Conservation (phyloP, 2,113 vertebrate species). For the Silurus glanis region DNA sequence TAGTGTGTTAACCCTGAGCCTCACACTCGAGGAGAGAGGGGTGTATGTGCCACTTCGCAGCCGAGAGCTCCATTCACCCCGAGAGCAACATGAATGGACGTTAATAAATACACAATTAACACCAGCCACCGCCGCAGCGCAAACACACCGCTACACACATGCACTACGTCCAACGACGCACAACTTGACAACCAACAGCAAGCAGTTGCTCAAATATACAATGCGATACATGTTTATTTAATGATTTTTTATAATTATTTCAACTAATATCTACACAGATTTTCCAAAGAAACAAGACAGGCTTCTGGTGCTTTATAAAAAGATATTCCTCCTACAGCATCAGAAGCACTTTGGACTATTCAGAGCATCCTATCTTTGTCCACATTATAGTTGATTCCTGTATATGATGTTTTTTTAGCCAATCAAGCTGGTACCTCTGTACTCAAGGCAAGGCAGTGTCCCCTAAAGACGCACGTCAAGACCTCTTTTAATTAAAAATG, state of each 20-base stretch:
- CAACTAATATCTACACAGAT: background rate
- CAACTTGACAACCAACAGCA: background rate
- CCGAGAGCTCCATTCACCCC: slow-evolving; percentile 47
- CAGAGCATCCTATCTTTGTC: too few species aligned
- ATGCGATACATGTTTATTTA: background rate
- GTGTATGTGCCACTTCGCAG: slow-evolving; percentile 40
- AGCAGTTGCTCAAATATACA: background rate
- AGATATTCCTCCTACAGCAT: background rate
- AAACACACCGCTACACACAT: slow-evolving; percentile 31
- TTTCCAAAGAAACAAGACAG: background rate
- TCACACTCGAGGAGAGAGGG: slow-evolving; percentile 41
- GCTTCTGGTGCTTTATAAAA: background rate
- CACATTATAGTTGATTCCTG: background rate
- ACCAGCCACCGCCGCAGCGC: slow-evolving; percentile 25
- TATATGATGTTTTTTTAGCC: background rate
- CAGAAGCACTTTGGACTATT: background rate
- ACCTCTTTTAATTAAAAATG: background rate
- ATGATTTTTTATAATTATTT: background rate
- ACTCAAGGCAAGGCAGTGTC: background rate
- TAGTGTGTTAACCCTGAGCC: slow-evolving; percentile 52
- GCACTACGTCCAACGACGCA: slow-evolving; percentile 9
- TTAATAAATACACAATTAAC: slow-evolving; percentile 52
- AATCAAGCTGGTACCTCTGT: background rate
- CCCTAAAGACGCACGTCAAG: background rate
- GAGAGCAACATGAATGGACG: slow-evolving; percentile 43